These are phyloP conservation scores for Rhabdornis inornatus DNA, from an alignment of 2,113 vertebrate genomes.

Conservation along the genomic window DNA sequence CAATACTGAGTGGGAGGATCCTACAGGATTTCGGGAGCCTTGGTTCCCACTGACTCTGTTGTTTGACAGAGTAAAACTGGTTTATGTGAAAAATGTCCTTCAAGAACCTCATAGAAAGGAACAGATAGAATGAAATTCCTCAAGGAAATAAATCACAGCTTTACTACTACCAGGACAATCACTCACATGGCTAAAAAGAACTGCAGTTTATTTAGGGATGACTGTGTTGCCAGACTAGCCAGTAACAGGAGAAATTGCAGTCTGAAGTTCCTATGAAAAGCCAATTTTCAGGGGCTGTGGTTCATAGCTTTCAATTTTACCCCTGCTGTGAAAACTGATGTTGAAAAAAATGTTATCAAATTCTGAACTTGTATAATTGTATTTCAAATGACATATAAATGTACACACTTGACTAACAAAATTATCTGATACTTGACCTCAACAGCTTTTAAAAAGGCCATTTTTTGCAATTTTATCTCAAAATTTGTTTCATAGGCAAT, in stretches of 20 bases:
- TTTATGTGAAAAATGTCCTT: conserved; percentile 32
- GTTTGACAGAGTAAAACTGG: not conserved
- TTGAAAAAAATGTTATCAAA: not conserved
- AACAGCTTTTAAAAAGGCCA: not conserved
- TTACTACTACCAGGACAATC: not conserved
- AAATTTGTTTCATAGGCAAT: not conserved
- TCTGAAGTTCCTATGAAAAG: not conserved
- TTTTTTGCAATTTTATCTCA: not conserved
- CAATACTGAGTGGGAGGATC: conserved; percentile 23
- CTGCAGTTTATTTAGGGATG: not conserved
- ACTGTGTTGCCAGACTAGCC: not conserved
- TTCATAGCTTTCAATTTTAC: not conserved
- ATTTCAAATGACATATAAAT: not conserved
- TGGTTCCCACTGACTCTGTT: conserved; percentile 23
- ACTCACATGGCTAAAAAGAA: not conserved
- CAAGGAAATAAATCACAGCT: not conserved
- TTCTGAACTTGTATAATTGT: not conserved
- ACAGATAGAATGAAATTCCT: conserved; percentile 5
- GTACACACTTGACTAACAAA: not conserved
- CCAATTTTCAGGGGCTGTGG: not conserved
- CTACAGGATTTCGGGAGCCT: conserved; percentile 44
- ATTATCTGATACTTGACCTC: not conserved
- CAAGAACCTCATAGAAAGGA: not conserved
- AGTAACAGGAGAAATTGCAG: not conserved
- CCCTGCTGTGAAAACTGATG: not conserved